phyloP scores from a whole-genome alignment of 2,888 invertebrate species.

The Cyrtodaria siliqua region DNA sequence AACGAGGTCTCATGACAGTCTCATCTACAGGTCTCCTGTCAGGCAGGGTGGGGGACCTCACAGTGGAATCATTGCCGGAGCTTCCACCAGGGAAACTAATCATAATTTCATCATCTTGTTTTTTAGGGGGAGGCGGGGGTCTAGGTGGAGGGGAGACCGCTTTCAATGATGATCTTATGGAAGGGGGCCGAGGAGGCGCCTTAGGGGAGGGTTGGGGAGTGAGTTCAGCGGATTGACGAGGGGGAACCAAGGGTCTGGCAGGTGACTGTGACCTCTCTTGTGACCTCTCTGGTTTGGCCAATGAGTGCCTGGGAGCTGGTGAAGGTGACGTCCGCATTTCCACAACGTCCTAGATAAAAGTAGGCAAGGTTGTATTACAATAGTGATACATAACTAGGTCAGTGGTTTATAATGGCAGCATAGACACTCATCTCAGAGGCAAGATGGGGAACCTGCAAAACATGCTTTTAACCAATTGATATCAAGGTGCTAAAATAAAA shows the following conservation, averaged over 20 bases:
- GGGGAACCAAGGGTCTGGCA: conserved; percentile 36
- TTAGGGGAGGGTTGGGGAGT: conserved; percentile 62
- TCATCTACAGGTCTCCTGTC: background rate
- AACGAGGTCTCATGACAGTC: conserved; percentile 1
- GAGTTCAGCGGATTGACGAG: conserved; percentile 29
- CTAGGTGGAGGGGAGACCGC: conserved; percentile 35
- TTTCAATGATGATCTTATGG: conserved; percentile 35
- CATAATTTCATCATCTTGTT: conserved; percentile 42
- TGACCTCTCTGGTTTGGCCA: conserved; percentile 44
- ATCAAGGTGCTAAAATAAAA: no score
- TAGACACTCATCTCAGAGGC: no score
- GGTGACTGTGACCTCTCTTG: conserved; percentile 47
- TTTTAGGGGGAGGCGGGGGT: conserved; percentile 53
- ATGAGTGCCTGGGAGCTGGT: conserved; percentile 51
- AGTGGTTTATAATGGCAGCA: no score
- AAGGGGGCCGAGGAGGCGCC: conserved; percentile 49
- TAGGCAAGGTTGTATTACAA: background rate
- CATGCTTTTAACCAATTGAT: no score
- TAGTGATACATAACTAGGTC: no score
- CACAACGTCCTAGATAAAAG: conserved; percentile 57
- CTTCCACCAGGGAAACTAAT: conserved; percentile 29
- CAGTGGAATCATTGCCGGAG: background rate
- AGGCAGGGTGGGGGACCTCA: background rate
- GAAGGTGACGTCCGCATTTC: conserved; percentile 56
- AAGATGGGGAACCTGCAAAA: no score